Conservation (phyloP, 2,888 invertebrate species). For the Troglohyphantes excavatus region DNA sequence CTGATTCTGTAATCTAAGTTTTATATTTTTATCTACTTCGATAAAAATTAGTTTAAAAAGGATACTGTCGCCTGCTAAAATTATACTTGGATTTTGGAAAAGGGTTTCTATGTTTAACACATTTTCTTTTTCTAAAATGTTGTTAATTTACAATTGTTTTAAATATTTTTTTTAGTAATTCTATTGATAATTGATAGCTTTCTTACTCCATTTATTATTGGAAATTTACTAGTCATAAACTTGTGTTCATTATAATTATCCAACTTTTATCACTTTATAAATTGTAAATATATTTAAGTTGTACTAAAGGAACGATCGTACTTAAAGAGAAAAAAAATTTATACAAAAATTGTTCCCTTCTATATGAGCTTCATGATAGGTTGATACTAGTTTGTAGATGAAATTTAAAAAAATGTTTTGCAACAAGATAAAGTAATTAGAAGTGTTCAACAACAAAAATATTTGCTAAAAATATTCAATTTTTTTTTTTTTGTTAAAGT, state of each 20-base stretch:
- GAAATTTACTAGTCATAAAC: neutral
- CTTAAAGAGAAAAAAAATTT: neutral
- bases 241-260: neutral
- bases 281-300: slow-evolving; percentile 21
- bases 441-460: neutral
- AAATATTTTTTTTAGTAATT: too few species aligned
- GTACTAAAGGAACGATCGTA: neutral
- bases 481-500: neutral
- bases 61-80: too few species aligned
- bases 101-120: too few species aligned
- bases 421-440: neutral
- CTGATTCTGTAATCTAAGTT: too few species aligned
- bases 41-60: too few species aligned
- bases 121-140: too few species aligned
- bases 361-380: slow-evolving; percentile 9
- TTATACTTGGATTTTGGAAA: too few species aligned
- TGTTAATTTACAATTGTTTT: too few species aligned
- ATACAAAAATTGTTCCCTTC: neutral
- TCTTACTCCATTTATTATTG: neutral
- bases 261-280: neutral
- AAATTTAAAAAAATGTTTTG: slow-evolving; percentile 1
- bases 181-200: neutral
- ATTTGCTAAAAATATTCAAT: neutral
- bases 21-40: too few species aligned
- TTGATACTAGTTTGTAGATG: neutral